Evolutionary conservation across 2,113 vertebrate genomes (phyloP).

Genomic region (Ctenodactylus gundi): DNA sequence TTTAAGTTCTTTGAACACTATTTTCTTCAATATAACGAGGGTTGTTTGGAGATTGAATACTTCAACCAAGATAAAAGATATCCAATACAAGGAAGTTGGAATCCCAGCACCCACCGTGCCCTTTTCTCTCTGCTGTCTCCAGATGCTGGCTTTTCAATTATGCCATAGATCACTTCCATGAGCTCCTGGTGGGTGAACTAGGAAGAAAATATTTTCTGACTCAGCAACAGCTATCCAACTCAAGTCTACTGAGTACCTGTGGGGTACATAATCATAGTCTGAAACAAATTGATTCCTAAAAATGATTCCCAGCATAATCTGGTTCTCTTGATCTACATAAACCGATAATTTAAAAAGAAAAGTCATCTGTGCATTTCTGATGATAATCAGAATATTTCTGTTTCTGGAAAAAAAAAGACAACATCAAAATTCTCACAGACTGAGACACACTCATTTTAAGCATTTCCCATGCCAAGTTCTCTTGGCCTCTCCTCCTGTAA

Average conservation of each 20-base stretch:
- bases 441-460: not conserved
- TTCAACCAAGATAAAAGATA: not conserved
- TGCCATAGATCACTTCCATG: not conserved
- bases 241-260: not conserved
- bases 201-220: not conserved
- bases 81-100: not conserved
- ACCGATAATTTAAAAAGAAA: not conserved
- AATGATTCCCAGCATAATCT: not conserved
- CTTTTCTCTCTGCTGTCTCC: not conserved
- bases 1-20: not conserved
- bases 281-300: not conserved
- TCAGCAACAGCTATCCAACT: not conserved
- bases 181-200: not conserved
- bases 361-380: not conserved
- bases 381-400: not conserved
- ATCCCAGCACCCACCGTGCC: not conserved
- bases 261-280: not conserved
- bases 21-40: not conserved
- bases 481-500: constrained; percentile 24
- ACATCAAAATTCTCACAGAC: not conserved
- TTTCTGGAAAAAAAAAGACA: not conserved
- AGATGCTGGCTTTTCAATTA: not conserved
- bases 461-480: not conserved
- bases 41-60: not conserved
- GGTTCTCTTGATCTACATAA: not conserved